Percentiles rank a stretch among this genome's conserved stretches.
Conservation (phyloP, 2,888 invertebrate species). For the Andrena camellia region DNA sequence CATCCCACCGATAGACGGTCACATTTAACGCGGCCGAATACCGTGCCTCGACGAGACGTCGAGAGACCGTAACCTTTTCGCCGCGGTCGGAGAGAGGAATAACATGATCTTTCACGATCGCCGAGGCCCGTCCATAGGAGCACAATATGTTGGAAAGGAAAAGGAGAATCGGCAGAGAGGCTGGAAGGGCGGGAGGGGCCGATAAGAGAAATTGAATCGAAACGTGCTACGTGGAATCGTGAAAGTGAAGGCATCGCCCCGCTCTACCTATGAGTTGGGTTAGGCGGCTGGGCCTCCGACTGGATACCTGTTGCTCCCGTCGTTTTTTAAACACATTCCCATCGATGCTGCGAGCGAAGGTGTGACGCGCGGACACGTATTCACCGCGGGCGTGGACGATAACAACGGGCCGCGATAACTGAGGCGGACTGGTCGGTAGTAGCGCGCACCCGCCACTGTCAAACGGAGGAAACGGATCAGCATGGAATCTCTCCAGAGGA, state of each 20-base stretch:
- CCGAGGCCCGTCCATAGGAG: neutral
- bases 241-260: slow-evolving; percentile 66
- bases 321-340: slow-evolving; percentile 23
- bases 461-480: slow-evolving; percentile 14
- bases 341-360: neutral
- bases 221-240: slow-evolving; percentile 69
- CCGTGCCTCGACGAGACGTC: neutral
- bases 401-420: slow-evolving; percentile 10
- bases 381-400: slow-evolving; percentile 12
- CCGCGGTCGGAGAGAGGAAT: neutral
- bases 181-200: slow-evolving; percentile 62
- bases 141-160: slow-evolving; percentile 51
- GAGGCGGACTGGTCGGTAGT: neutral
- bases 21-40: neutral
- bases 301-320: slow-evolving; percentile 68
- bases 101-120: slow-evolving; percentile 28
- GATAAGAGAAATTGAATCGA: slow-evolving; percentile 72
- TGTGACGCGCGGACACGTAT: slow-evolving; percentile 6
- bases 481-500: slow-evolving; percentile 56
- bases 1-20: neutral
- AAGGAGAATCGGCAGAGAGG: slow-evolving; percentile 49
- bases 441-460: slow-evolving; percentile 27
- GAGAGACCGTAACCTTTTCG: slow-evolving; percentile 8
- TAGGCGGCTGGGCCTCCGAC: slow-evolving; percentile 38
- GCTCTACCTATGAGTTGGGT: slow-evolving; percentile 42